Conservation (phyloP, 2,113 vertebrate species). For the Oryctolagus cuniculus region DNA sequence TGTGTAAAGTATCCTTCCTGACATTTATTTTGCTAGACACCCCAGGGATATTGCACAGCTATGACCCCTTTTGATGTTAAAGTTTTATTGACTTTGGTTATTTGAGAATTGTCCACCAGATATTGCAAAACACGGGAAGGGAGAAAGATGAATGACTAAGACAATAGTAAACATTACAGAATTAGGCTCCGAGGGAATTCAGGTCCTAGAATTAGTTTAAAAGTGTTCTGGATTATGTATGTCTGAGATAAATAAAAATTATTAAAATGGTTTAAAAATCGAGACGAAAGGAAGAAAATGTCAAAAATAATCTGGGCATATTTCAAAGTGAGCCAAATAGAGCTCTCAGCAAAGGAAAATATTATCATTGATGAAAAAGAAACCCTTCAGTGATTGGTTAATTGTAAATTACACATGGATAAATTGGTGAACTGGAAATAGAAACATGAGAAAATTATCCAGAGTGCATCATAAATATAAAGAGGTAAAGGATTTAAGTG, state of each 20-base stretch:
- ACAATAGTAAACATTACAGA: not conserved
- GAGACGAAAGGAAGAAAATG: not conserved
- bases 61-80: not conserved
- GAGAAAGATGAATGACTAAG: not conserved
- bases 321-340: not conserved
- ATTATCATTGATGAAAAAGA: not conserved
- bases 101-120: not conserved
- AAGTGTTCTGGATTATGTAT: not conserved
- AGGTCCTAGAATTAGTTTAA: constrained; percentile 5
- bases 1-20: not conserved
- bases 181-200: not conserved
- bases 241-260: constrained; percentile 23
- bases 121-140: not conserved
- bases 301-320: not conserved
- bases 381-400: not conserved
- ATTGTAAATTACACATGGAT: not conserved
- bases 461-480: not conserved
- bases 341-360: constrained; percentile 16
- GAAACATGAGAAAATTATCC: not conserved
- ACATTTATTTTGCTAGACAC: not conserved
- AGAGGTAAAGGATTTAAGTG: not conserved
- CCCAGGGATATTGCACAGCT: not conserved
- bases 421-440: not conserved
- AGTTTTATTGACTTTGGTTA: not conserved
- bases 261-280: not conserved